Percentiles rank a stretch among this genome's conserved stretches.
Evolutionary conservation across 2,113 vertebrate species (phyloP).

Genomic region (Castor canadensis): DNA sequence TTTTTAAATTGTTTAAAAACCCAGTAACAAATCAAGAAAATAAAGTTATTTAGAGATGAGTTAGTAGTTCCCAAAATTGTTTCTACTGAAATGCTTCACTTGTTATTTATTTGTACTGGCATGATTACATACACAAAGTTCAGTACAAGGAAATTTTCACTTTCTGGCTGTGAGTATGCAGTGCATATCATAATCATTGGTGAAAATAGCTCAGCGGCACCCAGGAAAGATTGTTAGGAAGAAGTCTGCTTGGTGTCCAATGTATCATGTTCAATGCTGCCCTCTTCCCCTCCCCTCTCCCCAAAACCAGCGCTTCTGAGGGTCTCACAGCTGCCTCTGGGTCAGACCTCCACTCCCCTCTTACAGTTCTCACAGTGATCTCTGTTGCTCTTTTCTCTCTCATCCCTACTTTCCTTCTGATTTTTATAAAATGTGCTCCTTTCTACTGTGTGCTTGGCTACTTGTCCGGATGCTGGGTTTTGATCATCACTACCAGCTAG

Average conservation of each 20-base stretch:
- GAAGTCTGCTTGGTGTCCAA: not conserved
- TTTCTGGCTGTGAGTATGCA: not conserved
- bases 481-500: not conserved
- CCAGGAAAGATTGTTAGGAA: not conserved
- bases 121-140: not conserved
- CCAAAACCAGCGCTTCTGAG: not conserved
- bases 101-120: not conserved
- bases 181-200: not conserved
- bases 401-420: not conserved
- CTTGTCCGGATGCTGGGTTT: not conserved
- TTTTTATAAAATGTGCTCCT: not conserved
- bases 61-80: not conserved
- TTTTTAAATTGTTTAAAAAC: not conserved
- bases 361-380: not conserved
- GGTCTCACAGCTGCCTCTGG: not conserved
- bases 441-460: not conserved
- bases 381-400: not conserved
- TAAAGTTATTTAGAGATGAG: not conserved
- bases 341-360: not conserved
- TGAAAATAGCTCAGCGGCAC: not conserved
- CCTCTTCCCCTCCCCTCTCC: not conserved
- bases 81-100: not conserved
- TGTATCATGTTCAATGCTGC: accelerated
- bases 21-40: not conserved
- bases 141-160: not conserved